Evolutionary conservation across 2,113 vertebrate genomes (phyloP), one percentile per base, ranked within the genome.

Genomic region (Ranitomeya variabilis): DNA sequence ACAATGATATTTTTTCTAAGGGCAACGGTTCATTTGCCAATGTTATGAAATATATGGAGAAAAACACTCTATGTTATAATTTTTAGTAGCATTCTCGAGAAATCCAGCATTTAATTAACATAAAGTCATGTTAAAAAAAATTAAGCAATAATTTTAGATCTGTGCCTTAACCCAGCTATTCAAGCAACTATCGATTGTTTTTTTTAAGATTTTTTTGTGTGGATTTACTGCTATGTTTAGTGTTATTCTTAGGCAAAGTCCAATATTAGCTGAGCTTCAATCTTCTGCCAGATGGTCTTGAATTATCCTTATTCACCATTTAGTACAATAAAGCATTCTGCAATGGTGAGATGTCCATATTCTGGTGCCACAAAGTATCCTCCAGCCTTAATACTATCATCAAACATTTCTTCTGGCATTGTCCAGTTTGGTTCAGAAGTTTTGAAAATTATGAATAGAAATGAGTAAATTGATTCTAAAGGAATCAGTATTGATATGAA

Each of bases 1-100:
- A 21, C 81, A 51, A 45, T 57, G 60, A 89, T 89, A 69, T 89
- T 62, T 15, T 52, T 69, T 31, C 57, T 73, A 78, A 85, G 60
- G 87, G 54, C 81, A 69, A 85, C 79, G 62, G 82, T 60, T 89
- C 23, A 77, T 84, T 55, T 79, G 26, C 73, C 87, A 78, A 84
- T 79, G 26, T 69, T 37, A 57, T 67, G 13, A 69, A 85, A 79
- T 76, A 57, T 76, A 45, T 7, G 31, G 7, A 74, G 16, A 45
- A 74, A 45, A 74, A 74, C 9, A 45, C 14, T 74, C 3, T 16
- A 71, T n/a, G 8, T 57, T 57, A 57, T 57, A 57, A 11, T 57
- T 66, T 66, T n/a, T n/a, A 66, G 14, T 64, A 21, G 62, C 18
- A 64, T 18, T 67, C 64, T 3, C 19, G 7, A 8, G 21, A 67